Conservation (phyloP, 2,888 invertebrate species). For the Yponomeuta plumbellus region DNA sequence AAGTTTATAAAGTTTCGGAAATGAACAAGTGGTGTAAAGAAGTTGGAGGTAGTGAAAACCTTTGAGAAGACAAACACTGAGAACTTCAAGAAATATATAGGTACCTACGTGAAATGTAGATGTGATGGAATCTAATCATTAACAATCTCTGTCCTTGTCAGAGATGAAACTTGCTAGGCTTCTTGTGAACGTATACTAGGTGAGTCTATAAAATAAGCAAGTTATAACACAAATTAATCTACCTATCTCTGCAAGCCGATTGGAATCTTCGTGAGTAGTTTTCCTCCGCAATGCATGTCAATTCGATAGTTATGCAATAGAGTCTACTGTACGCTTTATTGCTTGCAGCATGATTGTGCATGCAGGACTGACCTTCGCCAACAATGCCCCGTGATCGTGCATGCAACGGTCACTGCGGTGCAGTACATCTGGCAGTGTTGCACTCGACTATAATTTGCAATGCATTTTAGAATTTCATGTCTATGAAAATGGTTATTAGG, state of each 20-base stretch:
- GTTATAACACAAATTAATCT: not conserved
- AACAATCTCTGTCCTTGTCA: not conserved
- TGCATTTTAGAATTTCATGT: not conserved
- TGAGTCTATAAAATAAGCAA: not conserved
- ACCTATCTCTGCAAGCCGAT: not conserved
- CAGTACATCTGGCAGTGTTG: conserved; percentile 44
- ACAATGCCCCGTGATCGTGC: conserved; percentile 48
- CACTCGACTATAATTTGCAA: not conserved
- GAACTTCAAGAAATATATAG: not conserved
- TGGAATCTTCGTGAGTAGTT: not conserved
- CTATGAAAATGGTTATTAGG: not conserved
- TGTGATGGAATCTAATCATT: not conserved
- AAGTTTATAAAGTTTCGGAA: not conserved
- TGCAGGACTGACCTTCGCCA: conserved; percentile 59
- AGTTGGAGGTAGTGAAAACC: not conserved
- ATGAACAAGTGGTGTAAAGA: not conserved
- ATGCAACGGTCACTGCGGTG: conserved; percentile 41
- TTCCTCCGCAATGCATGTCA: not conserved
- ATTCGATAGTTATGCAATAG: conserved; percentile 30
- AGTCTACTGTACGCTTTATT: conserved; percentile 35
- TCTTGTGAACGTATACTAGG: not conserved
- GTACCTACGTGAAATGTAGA: not conserved
- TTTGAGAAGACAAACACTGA: not conserved
- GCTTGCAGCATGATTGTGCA: conserved; percentile 41
- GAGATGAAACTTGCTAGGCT: not conserved